Conservation (phyloP, 2,113 vertebrate genomes). For the Phalacrocorax carbo region DNA sequence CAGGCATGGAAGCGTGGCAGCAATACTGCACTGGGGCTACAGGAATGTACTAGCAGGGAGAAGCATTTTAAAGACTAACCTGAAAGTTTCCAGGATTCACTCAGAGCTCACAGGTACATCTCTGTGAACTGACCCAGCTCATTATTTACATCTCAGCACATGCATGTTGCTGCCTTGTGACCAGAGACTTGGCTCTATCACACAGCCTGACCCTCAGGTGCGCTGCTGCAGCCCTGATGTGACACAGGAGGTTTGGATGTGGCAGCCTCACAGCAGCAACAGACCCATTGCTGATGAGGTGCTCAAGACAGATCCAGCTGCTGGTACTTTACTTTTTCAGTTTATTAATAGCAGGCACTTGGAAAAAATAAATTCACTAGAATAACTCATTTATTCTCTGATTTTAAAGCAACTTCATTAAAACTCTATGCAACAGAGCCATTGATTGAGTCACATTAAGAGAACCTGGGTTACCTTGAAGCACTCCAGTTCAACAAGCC, state of each 20-base stretch:
- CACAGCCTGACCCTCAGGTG: not conserved
- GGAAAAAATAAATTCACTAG: not conserved
- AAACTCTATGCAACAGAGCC: not conserved
- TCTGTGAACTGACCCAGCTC: not conserved
- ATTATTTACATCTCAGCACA: not conserved
- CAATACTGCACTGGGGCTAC: not conserved
- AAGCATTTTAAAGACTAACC: not conserved
- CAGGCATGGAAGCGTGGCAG: not conserved
- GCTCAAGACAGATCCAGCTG: not conserved
- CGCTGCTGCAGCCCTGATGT: not conserved
- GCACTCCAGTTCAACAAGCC: not conserved
- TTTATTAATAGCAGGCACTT: not conserved
- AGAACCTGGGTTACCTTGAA: not conserved
- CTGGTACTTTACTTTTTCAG: not conserved
- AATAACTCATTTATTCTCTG: not conserved
- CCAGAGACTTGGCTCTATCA: not conserved
- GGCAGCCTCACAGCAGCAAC: not conserved
- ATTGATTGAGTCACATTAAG: not conserved
- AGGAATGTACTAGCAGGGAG: not conserved
- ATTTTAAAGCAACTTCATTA: not conserved
- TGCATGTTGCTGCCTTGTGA: not conserved
- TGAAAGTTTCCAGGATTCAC: not conserved
- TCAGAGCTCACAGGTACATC: not conserved
- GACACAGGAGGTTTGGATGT: not conserved
- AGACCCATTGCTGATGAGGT: not conserved